Evolutionary conservation across 2,113 vertebrate genomes (phyloP).

Genomic region (Rhegmatorhina hoffmannsi): DNA sequence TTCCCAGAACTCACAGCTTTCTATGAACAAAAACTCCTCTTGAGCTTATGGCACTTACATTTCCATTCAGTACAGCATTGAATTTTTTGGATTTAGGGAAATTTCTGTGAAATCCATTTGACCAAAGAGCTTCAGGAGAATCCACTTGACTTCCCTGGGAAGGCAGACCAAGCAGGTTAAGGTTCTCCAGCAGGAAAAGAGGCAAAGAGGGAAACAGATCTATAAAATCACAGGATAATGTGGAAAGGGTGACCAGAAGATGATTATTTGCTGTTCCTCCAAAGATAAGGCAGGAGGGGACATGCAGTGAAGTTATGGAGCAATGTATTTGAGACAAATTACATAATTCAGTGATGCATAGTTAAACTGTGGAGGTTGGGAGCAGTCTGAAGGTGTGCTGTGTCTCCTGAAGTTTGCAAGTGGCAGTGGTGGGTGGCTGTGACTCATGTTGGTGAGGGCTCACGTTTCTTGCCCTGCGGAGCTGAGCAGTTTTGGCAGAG

Average conservation of each 20-base stretch:
- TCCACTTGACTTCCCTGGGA: neutral
- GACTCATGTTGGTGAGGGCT: rapidly evolving
- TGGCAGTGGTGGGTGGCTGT: neutral
- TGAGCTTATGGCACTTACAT: neutral
- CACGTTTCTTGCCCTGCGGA: rapidly evolving
- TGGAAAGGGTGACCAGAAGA: neutral
- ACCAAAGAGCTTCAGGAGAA: neutral
- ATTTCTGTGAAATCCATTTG: neutral
- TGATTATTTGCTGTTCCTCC: neutral
- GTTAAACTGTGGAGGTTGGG: neutral
- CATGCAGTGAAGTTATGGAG: rapidly evolving
- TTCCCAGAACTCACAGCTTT: neutral
- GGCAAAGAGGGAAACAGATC: neutral
- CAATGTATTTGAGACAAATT: neutral
- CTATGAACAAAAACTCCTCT: neutral
- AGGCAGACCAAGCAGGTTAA: neutral
- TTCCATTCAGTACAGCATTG: neutral
- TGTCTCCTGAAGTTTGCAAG: neutral
- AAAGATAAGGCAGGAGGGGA: neutral
- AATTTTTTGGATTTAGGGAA: neutral
- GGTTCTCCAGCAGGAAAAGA: neutral
- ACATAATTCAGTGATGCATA: neutral
- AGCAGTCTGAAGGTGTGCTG: neutral
- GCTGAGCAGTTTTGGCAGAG: neutral
- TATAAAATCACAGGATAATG: neutral